Base-by-base conservation (phyloP, 2,113 vertebrate species). In the Rhinoderma darwinii region DNA sequence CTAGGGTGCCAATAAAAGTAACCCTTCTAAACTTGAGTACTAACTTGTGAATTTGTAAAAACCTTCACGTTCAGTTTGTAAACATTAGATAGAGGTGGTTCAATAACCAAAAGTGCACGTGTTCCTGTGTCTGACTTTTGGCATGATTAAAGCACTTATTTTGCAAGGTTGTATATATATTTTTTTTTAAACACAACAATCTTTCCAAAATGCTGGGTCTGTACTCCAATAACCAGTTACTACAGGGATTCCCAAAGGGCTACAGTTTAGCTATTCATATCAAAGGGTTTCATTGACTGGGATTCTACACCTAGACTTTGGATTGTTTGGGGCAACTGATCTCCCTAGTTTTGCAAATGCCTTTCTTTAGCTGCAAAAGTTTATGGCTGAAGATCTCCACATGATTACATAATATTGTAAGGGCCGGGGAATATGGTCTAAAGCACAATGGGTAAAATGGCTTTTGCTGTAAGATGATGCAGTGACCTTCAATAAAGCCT, bases 131-230 rank as follows among this genome's bases (percentile, higher is more conserved):
- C 39, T 79, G 44, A 78, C 44, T 32, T 50, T 54, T 47, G 20
- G 73, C 73, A 17, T 75, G 22, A 75, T 75, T 75, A 75, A 75
- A 75, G 73, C 25, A 75, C 73, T 74, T 74, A 11, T 25, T 35
- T 72, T 72, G 37, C 68, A 39, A 3, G 9, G 35, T 27, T 44
- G 25, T 75, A n/a, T n/a, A n/a, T n/a, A n/a, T n/a, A n/a, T 4
- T 27, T 5, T 14, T 74, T 44, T 20, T 43, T 74, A 37, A 41
- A 25, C 68, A 72, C 5, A 5, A 20, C 41, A 44, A 44, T n/a
- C 25, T 18, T 44, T 44, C 25, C 18, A 5, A 25, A 35, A 43
- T 5, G 0, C 22, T 25, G 25, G 35, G 17, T 35, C 4, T 72
- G 5, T 56, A 14, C n/a, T n/a, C 61, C 20, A 59, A 2, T 15